phyloP scores from a whole-genome alignment of 2,113 vertebrate genomes.

The Seriola quinqueradiata region DNA sequence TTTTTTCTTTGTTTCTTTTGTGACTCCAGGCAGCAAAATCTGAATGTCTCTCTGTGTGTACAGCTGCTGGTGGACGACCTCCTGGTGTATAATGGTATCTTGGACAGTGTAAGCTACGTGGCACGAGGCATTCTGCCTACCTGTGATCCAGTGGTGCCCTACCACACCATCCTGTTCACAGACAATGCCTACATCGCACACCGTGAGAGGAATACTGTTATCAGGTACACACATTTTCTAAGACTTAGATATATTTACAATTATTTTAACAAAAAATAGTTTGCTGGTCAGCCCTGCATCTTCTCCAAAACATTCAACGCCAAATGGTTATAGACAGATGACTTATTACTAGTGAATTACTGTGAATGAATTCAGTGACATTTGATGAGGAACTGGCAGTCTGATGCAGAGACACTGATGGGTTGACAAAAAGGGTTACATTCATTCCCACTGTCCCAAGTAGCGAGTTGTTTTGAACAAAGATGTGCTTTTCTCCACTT shows the following conservation, averaged over 20 bases:
- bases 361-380: background rate
- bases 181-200: constrained; percentile 85
- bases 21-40: background rate
- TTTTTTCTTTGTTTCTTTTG: background rate
- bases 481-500: constrained; percentile 75
- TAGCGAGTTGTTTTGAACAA: constrained; percentile 48
- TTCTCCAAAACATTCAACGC: background rate
- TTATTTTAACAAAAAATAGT: background rate
- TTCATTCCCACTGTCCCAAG: background rate
- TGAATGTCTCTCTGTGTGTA: constrained; percentile 21
- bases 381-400: background rate
- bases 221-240: constrained; percentile 85
- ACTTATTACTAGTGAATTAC: background rate
- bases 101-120: constrained; percentile 88
- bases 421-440: background rate
- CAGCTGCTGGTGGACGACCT: constrained; percentile 97
- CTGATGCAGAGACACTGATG: background rate
- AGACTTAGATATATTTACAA: no score
- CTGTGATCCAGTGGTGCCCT: constrained; percentile 88
- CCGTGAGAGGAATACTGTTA: constrained; percentile 87
- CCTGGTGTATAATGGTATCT: constrained; percentile 95
- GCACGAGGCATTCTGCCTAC: constrained; percentile 92
- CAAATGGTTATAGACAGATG: background rate
- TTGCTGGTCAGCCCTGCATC: background rate
- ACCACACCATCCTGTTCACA: constrained; percentile 96